A percentile compares a stretch with the other conserved stretches of the same genome.
Evolutionary conservation across 2,888 invertebrate genomes (phyloP).

Genomic region (Danaus chrysippus): DNA sequence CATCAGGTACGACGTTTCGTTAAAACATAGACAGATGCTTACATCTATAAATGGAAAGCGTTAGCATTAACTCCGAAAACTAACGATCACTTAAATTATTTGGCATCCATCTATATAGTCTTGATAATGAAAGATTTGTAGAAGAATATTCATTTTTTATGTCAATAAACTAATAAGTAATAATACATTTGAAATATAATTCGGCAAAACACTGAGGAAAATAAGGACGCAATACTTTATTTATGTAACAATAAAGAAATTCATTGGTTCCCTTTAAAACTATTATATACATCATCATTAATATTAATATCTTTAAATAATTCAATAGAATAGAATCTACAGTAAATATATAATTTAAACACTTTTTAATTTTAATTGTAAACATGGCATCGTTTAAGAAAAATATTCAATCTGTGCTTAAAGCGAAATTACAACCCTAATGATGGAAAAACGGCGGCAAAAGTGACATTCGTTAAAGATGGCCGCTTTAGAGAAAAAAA

Average conservation of each 20-base stretch:
- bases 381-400: constrained; percentile 29
- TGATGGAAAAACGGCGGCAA: constrained; percentile 40
- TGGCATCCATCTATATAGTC: constrained; percentile 2
- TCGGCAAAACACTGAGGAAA: constrained; percentile 1
- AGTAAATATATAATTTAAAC: constrained; percentile 23
- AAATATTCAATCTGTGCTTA: constrained; percentile 27
- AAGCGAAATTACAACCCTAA: constrained; percentile 17
- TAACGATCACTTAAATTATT: not conserved
- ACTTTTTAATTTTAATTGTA: constrained; percentile 20
- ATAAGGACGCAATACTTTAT: constrained; percentile 4
- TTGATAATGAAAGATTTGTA: constrained; percentile 1
- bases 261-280: constrained; percentile 15
- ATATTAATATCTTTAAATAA: constrained; percentile 22
- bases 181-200: not conserved
- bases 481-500: constrained; percentile 36
- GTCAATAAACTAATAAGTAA: not conserved
- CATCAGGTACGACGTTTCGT: constrained; percentile 42
- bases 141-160: constrained; percentile 1
- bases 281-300: constrained; percentile 29
- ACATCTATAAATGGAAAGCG: not conserved
- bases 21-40: not conserved
- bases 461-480: constrained; percentile 38
- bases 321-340: constrained; percentile 23
- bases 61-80: not conserved
- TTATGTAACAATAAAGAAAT: not conserved